Evolutionary conservation across 2,113 vertebrate species (phyloP), one percentile per base, ranked within the genome.

Genomic region (Ancistrus triradiatus): DNA sequence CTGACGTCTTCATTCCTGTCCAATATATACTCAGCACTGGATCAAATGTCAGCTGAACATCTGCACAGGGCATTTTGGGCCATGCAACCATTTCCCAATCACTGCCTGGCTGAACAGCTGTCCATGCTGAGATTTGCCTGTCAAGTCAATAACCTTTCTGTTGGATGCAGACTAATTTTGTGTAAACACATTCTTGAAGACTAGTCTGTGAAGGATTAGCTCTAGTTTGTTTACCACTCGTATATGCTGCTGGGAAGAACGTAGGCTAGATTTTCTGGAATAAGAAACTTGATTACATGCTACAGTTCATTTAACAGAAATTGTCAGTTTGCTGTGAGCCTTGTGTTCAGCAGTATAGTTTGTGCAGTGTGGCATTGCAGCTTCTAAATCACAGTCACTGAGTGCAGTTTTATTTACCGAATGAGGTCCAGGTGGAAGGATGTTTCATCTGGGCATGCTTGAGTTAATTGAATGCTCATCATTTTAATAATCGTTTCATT

Each of bases 121-220:
- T 49, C 64, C 35, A 21, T n/a, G 43, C 52, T 28, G 53, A 50
- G 35, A 24, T 14, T 37, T 33, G 44, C 59, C 56, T 40, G 27
- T 44, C 38, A 43, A 28, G 63, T 37, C 35, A 65, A 48, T 66
- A 69, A 62, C 46, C 59, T 66, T 58, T 18, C 17, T 19, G 25
- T 19, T 24, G 33, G 42, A 37, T 15, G 44, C 31, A 33, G 24
- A 25, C 19, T 17, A 5, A 22, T 63, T 63, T 69, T 33, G 44
- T 58, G 19, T 43, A n/a, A 43, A 51, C 13, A 65, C 63, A 56
- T 60, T 72, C 38, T 57, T 56, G 15, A 18, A 46, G 22, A 27
- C 17, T 67, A 25, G 33, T 72, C 38, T 53, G 51, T 56, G 17
- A 19, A 22, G 68, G 53, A 74, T 74, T 55, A 69, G 44, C 57